These are phyloP conservation scores for Phrynosoma blainvillii DNA, from an alignment of 2,113 vertebrate species.

Conservation along the genomic window DNA sequence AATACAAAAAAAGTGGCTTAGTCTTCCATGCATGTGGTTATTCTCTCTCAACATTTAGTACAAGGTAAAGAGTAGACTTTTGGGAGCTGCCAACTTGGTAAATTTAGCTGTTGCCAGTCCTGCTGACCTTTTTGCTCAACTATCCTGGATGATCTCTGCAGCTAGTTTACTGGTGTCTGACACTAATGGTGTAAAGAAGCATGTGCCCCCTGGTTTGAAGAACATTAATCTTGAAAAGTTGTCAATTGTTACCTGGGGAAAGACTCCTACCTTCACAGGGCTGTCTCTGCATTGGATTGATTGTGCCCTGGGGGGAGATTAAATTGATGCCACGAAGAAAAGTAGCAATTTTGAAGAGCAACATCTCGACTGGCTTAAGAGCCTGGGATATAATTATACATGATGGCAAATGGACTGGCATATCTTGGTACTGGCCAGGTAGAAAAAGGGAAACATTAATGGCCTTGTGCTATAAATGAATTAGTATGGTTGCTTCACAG, in stretches of 20 bases:
- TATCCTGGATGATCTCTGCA: not conserved
- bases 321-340: not conserved
- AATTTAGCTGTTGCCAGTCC: not conserved
- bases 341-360: not conserved
- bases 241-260: constrained; percentile 4
- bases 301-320: not conserved
- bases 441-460: not conserved
- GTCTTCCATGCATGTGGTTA: not conserved
- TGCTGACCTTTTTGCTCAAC: not conserved
- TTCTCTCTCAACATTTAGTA: not conserved
- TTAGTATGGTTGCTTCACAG: not conserved
- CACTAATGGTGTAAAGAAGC: not conserved
- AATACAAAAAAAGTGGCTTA: not conserved
- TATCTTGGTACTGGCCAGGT: not conserved
- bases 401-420: fast-evolving
- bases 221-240: constrained; percentile 23
- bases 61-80: too few relatives aligned
- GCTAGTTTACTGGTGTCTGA: not conserved
- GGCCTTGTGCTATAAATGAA: not conserved
- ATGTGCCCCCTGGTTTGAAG: not conserved
- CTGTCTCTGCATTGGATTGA: fast-evolving
- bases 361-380: fast-evolving
- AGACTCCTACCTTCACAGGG: not conserved
- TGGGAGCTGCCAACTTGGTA: too few relatives aligned
- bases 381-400: fast-evolving